Base-by-base conservation (phyloP, 2,888 invertebrate species). In the Venusia cambrica region DNA sequence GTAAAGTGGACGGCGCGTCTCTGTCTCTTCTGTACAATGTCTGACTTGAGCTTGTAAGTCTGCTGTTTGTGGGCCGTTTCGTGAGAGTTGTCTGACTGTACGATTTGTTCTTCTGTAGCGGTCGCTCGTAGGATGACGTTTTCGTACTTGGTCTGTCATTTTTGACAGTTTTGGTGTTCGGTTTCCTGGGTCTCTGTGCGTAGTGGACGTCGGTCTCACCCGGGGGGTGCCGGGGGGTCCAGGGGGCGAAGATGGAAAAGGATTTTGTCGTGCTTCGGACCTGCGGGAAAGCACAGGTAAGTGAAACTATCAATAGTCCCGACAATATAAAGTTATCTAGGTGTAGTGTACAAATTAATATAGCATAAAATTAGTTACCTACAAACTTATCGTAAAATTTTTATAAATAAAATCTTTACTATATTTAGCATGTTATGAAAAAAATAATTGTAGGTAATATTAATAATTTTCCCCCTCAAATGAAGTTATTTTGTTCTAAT, bases 231-330 rank as follows among this genome's bases (percentile, higher is more conserved):
- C 91, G 89, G 1, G 95, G 95, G 39, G 92, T 92, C 95, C 95
- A 95, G 2, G 95, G 95, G 0, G 95, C 94, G 62, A 95, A 88
- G 51, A 95, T 92, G 2, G 94, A 94, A 56, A 95, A 94, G 41
- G 94, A 94, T 26, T 92, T 88, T 5, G 94, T 93, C 10, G 94
- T 91, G 21, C 92, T 93, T 52, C 91, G 90, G 26, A 92, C 90
- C 69, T n/a, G n/a, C n/a, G n/a, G n/a, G n/a, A n/a, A n/a, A n/a
- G n/a, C n/a, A n/a, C n/a, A n/a, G n/a, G n/a, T n/a, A n/a, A n/a
- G n/a, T n/a, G n/a, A n/a, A n/a, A n/a, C n/a, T n/a, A n/a, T n/a
- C n/a, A n/a, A n/a, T n/a, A n/a, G n/a, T n/a, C n/a, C n/a, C n/a
- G n/a, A n/a, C n/a, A n/a, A n/a, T n/a, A n/a, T n/a, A n/a, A n/a